A percentile compares a stretch with the other conserved stretches of the same genome.
Evolutionary conservation across 2,797 vertebrate genomes (phyloP).

Genomic region (Halcyon smyrnensis): DNA sequence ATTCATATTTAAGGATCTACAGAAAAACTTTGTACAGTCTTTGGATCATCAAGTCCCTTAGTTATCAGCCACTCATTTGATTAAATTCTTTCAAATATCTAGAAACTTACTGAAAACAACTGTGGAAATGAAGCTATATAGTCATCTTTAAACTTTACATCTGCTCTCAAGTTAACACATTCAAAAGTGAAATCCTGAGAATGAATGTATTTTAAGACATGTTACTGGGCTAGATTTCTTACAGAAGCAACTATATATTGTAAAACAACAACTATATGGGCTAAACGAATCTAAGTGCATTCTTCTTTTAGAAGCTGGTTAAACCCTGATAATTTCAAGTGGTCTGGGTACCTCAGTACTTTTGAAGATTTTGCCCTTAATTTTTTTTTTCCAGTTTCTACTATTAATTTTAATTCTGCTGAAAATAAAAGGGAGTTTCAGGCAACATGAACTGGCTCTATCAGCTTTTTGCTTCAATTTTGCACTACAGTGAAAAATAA

Average conservation of each 20-base stretch:
- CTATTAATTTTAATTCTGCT: not conserved
- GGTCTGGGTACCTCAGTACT: not conserved
- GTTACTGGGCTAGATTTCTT: not conserved
- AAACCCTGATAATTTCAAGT: not conserved
- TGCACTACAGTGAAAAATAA: not conserved
- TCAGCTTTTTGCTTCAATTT: not conserved
- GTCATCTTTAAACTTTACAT: not conserved
- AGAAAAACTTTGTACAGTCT: not conserved
- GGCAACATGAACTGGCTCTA: not conserved
- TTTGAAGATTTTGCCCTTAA: not conserved
- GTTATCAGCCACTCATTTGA: not conserved
- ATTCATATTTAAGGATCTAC: not conserved
- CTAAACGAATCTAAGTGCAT: not conserved
- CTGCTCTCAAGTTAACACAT: not conserved
- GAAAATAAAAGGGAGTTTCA: not conserved
- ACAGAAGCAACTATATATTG: not conserved
- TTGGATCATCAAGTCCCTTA: not conserved
- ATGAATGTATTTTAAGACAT: not conserved
- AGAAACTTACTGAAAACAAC: not conserved
- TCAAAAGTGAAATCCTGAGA: not conserved
- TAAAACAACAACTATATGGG: not conserved
- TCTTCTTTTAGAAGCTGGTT: not conserved
- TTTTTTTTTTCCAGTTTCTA: not conserved
- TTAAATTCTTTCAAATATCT: not conserved
- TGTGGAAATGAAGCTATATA: not conserved